phyloP scores from a whole-genome alignment of 2,113 vertebrate genomes.

The Ptilorrhoa leucosticta region DNA sequence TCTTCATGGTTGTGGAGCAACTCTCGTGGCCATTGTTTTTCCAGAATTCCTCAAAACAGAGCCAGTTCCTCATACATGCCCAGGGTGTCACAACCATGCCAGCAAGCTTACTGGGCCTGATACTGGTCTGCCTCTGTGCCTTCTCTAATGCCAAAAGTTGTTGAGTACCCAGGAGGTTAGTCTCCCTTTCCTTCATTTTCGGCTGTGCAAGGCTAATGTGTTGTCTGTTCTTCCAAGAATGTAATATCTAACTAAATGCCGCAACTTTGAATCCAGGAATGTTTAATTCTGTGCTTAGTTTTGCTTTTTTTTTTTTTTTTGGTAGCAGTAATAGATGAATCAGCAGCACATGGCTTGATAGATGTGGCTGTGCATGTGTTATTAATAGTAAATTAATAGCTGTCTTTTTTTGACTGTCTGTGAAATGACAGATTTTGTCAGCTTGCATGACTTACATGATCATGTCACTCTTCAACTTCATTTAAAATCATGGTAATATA shows the following conservation, averaged over 20 bases:
- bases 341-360: background rate
- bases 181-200: background rate
- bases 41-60: background rate
- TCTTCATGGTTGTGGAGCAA: background rate
- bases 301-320: background rate
- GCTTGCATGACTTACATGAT: background rate
- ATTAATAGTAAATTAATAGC: slow-evolving; percentile 4
- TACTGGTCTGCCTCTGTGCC: background rate
- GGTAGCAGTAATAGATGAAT: background rate
- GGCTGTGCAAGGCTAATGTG: background rate
- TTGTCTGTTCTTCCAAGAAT: background rate
- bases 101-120: background rate
- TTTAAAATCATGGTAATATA: background rate
- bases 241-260: background rate
- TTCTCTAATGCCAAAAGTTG: background rate
- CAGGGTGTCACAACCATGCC: background rate
- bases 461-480: background rate
- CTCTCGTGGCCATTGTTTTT: background rate
- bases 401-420: background rate
- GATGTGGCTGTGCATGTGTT: background rate
- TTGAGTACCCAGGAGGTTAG: background rate
- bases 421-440: slow-evolving; percentile 15
- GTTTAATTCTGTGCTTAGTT: background rate
- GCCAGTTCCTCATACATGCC: background rate
- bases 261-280: background rate